A percentile compares a stretch with the other conserved stretches of the same genome.
Conservation (phyloP, 1,140 invertebrate genomes). For the Diorhabda elongata region DNA sequence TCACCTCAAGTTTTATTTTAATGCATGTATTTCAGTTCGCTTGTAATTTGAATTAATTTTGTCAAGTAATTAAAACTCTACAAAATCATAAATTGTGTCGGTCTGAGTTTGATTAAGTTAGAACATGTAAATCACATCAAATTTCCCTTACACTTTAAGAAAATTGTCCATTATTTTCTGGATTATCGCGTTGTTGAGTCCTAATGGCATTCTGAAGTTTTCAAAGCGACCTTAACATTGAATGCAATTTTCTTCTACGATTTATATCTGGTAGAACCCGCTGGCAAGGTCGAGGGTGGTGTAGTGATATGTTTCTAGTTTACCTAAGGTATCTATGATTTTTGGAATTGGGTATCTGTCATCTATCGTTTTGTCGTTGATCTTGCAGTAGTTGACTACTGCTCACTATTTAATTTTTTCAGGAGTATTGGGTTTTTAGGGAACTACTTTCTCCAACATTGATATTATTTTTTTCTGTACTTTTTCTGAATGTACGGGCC, state of each 20-base stretch:
- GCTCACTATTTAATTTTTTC: conserved; percentile 11
- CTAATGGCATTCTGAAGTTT: conserved; percentile 7
- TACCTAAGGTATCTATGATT: conserved; percentile 42
- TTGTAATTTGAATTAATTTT: no score
- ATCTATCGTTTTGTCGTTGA: conserved; percentile 44
- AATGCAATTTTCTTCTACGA: conserved; percentile 20
- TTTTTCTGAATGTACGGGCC: no score
- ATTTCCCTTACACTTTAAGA: background rate
- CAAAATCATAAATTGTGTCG: no score
- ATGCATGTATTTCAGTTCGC: no score
- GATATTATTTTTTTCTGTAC: no score
- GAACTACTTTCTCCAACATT: no score
- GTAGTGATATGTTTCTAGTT: conserved; percentile 37
- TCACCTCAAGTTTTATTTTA: no score
- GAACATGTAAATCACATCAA: no score
- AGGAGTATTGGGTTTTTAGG: conserved; percentile 6
- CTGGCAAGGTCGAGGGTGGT: conserved; percentile 44
- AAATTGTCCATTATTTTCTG: conserved; percentile 17
- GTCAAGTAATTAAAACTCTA: no score
- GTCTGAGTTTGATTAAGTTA: no score
- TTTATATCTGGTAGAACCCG: conserved; percentile 17
- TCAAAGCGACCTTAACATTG: conserved; percentile 44
- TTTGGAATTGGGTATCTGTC: conserved; percentile 51
- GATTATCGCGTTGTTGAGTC: conserved; percentile 11
- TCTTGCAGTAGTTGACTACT: conserved; percentile 42